Percentiles rank a stretch among this genome's conserved stretches.
phyloP scores from a whole-genome alignment of 1,140 invertebrate genomes.

The Varroa destructor region DNA sequence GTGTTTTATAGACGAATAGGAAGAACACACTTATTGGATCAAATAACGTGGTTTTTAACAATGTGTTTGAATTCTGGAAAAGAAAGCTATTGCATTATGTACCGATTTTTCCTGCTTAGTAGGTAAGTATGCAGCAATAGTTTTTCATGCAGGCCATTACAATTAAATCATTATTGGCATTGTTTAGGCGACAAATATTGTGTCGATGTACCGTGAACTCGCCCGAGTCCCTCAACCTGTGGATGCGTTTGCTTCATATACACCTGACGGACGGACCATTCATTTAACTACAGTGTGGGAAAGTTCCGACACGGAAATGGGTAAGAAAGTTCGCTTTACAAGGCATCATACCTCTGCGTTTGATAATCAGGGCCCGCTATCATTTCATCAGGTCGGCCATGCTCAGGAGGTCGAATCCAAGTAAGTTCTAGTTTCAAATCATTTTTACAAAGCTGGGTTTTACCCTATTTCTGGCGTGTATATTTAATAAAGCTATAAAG shows the following conservation, averaged over 20 bases:
- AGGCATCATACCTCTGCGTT: conserved; percentile 16
- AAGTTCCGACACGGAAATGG: conserved; percentile 12
- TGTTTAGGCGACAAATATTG: conserved; percentile 1
- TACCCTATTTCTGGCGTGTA: too few species aligned
- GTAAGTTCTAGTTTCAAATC: not conserved
- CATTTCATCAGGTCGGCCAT: conserved; percentile 22
- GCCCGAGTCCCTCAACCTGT: conserved; percentile 10
- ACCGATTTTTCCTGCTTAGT: too few species aligned
- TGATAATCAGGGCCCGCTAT: conserved; percentile 14
- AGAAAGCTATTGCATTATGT: too few species aligned
- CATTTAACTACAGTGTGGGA: conserved; percentile 13
- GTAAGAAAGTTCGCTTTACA: not conserved
- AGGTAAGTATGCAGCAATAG: too few species aligned
- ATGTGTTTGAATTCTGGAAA: too few species aligned
- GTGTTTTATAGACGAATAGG: too few species aligned
- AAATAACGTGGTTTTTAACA: too few species aligned
- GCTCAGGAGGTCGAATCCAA: conserved; percentile 9
- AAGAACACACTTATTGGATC: too few species aligned
- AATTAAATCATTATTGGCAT: too few species aligned
- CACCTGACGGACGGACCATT: not conserved
- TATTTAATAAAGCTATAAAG: too few species aligned
- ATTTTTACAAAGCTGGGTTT: not conserved
- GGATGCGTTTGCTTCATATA: conserved; percentile 6
- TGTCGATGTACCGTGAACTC: conserved; percentile 21
- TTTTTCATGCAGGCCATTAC: too few species aligned